Conservation (phyloP, 2,888 invertebrate species). For the Watsonalla cultraria region DNA sequence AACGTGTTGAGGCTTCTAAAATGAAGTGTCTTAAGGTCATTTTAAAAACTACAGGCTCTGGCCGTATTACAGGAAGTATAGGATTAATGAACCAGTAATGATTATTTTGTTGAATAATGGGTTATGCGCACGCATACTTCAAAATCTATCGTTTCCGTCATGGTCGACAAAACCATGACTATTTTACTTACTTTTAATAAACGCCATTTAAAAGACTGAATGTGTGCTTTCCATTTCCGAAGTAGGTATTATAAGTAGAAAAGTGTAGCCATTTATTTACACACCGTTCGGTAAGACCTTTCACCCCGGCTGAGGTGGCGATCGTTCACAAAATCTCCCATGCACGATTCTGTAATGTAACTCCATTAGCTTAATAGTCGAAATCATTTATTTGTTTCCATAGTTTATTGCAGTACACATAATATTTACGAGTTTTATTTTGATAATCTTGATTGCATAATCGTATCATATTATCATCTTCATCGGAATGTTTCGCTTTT, state of each 20-base stretch:
- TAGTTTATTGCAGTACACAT: constrained; percentile 24
- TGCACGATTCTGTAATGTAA: constrained; percentile 40
- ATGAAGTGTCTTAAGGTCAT: too few species aligned
- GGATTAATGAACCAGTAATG: not conserved
- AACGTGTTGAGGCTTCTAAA: too few species aligned
- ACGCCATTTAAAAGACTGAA: too few species aligned
- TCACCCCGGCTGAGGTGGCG: constrained; percentile 45
- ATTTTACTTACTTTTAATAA: too few species aligned
- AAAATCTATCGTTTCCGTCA: not conserved
- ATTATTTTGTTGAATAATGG: not conserved
- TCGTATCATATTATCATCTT: not conserved
- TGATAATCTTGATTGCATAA: constrained; percentile 7
- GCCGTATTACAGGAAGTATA: too few species aligned
- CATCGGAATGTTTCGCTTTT: not conserved
- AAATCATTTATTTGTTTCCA: constrained; percentile 31
- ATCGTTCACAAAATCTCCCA: constrained; percentile 36
- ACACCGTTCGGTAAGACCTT: constrained; percentile 35
- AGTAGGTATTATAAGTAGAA: not conserved
- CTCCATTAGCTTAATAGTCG: constrained; percentile 38
- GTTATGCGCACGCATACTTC: not conserved
- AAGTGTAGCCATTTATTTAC: constrained; percentile 11
- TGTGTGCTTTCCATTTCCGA: not conserved
- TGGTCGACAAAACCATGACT: not conserved
- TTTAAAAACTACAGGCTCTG: too few species aligned
- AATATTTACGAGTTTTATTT: constrained; percentile 9